Conservation (phyloP, 2,797 vertebrate species). For the Lates japonicus region DNA sequence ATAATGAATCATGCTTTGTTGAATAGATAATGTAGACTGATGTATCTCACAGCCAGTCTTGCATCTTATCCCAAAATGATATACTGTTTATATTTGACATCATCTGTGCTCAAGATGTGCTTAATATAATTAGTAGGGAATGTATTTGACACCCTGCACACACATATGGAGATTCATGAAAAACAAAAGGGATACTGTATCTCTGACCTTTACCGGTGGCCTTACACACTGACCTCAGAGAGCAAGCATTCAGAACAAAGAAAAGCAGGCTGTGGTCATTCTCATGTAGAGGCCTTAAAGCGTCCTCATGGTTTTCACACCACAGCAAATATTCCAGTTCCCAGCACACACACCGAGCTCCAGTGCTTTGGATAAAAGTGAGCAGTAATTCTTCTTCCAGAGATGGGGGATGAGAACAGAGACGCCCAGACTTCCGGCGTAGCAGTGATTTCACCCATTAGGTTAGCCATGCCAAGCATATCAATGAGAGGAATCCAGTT, state of each 20-base stretch:
- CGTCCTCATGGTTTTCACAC: conserved; percentile 1
- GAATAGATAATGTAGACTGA: conserved; percentile 10
- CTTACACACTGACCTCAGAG: conserved; percentile 42
- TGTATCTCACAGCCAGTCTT: conserved; percentile 20
- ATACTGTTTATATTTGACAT: conserved; percentile 41
- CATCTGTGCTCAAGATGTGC: conserved; percentile 62
- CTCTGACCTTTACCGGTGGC: conserved; percentile 18
- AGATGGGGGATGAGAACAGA: conserved; percentile 44
- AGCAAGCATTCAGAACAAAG: conserved; percentile 31
- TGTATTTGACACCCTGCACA: conserved; percentile 40
- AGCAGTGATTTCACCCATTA: conserved; percentile 61
- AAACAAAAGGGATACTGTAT: conserved; percentile 30
- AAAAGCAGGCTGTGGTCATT: conserved; percentile 1
- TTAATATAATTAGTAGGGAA: conserved; percentile 49
- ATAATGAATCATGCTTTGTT: conserved; percentile 43
- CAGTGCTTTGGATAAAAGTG: conserved; percentile 40
- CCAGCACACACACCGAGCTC: conserved; percentile 10
- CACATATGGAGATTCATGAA: conserved; percentile 24
- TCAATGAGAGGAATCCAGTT: conserved; percentile 59
- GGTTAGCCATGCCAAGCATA: conserved; percentile 59
- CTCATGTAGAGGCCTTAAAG: conserved; percentile 12
- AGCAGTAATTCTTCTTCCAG: conserved; percentile 44
- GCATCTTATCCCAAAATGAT: conserved; percentile 27
- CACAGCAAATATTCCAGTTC: conserved; percentile 21
- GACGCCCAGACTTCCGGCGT: conserved; percentile 38